A percentile compares a stretch with the other conserved stretches of the same genome.
These are phyloP conservation scores for Oxytorus armatus DNA, from an alignment of 2,888 invertebrate species.

Conservation along the genomic window DNA sequence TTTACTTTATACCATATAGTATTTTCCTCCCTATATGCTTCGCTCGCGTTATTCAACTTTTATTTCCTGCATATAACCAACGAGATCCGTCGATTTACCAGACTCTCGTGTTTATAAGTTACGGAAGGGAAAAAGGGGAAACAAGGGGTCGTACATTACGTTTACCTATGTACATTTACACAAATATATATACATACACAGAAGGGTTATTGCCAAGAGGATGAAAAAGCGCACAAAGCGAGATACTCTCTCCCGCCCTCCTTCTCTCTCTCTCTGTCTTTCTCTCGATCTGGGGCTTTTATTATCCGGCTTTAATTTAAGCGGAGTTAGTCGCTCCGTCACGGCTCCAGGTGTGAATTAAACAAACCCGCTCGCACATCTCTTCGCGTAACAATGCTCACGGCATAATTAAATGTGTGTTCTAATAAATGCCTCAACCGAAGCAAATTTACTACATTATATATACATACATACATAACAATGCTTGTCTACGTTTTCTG, in stretches of 20 bases:
- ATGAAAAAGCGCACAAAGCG: constrained; percentile 59
- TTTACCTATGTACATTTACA: constrained; percentile 27
- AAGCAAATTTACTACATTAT: constrained; percentile 34
- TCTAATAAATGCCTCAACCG: constrained; percentile 79
- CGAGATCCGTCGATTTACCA: constrained; percentile 48
- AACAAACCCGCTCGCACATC: constrained; percentile 75
- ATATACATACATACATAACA: not conserved
- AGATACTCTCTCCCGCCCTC: constrained; percentile 2
- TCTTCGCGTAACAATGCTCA: constrained; percentile 76
- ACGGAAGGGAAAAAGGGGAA: constrained; percentile 45
- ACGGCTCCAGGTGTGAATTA: constrained; percentile 82
- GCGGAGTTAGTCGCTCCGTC: constrained; percentile 82
- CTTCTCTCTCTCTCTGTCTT: constrained; percentile 13
- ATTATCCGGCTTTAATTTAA: constrained; percentile 84
- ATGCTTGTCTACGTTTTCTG: not conserved
- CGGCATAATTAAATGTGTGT: constrained; percentile 82
- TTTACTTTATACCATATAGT: not conserved
- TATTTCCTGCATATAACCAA: not conserved
- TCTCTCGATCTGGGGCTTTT: constrained; percentile 76
- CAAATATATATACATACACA: constrained; percentile 39
- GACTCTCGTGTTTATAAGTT: constrained; percentile 33
- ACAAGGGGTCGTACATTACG: constrained; percentile 61
- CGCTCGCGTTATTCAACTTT: constrained; percentile 17
- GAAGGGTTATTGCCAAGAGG: constrained; percentile 43
- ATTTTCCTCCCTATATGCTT: not conserved